Conservation (phyloP, 1,140 invertebrate genomes). For the Zelostemma sp. region DNA sequence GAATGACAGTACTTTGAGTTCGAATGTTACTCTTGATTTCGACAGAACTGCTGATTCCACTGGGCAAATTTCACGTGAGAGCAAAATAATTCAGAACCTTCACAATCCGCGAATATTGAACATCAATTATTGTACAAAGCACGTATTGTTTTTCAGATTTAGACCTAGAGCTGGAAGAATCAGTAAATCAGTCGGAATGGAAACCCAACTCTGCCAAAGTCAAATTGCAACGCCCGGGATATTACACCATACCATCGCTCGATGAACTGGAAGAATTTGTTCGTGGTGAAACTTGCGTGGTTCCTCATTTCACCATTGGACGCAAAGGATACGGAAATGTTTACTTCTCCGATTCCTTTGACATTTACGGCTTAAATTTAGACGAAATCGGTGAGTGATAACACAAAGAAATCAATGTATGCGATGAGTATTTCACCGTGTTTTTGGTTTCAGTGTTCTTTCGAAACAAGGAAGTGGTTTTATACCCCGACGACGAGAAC, state of each 20-base stretch:
- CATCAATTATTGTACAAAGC: no score
- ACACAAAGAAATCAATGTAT: no score
- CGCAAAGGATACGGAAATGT: conserved; percentile 93
- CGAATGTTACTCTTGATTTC: conserved; percentile 22
- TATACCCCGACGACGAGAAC: conserved; percentile 79
- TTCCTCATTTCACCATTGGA: conserved; percentile 93
- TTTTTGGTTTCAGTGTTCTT: conserved; percentile 75
- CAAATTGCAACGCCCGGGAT: conserved; percentile 77
- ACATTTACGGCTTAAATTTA: conserved; percentile 91
- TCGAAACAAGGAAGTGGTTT: conserved; percentile 81
- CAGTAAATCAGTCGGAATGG: conserved; percentile 20
- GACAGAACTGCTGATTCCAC: conserved; percentile 31
- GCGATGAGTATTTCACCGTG: not conserved
- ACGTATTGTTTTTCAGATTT: no score
- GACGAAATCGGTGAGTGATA: conserved; percentile 85
- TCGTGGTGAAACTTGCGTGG: conserved; percentile 81
- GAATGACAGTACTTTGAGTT: conserved; percentile 13
- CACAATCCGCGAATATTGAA: no score
- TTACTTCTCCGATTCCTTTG: conserved; percentile 87
- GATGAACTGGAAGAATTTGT: conserved; percentile 73
- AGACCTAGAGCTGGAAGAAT: no score
- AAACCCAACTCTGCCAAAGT: conserved; percentile 75
- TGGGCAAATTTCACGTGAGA: conserved; percentile 26
- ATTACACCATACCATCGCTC: conserved; percentile 81
- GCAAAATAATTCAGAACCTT: not conserved